These are phyloP conservation scores for Epinephelus cyanopodus DNA, from an alignment of 2,113 vertebrate genomes.

Conservation along the genomic window DNA sequence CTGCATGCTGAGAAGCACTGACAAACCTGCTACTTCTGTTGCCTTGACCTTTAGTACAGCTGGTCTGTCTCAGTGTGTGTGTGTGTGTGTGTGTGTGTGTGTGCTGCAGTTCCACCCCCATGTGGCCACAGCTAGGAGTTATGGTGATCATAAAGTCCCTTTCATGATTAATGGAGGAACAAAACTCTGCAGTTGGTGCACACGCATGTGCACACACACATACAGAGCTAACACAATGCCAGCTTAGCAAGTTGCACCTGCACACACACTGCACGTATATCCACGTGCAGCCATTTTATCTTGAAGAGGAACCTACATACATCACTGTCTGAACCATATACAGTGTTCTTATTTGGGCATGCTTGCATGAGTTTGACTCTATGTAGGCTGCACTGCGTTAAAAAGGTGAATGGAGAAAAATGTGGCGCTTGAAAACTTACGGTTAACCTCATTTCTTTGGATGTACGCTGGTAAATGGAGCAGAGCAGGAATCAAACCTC, in stretches of 20 bases:
- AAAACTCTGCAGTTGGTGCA: slow-evolving; percentile 50
- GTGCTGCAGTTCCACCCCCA: slow-evolving; percentile 55
- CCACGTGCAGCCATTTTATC: background rate
- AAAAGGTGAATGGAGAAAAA: background rate
- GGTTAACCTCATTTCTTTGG: background rate
- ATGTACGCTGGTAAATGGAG: background rate
- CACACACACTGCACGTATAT: background rate
- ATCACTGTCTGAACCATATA: background rate
- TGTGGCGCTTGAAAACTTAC: background rate
- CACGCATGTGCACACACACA: slow-evolving; percentile 16
- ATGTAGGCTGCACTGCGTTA: background rate
- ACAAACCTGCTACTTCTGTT: slow-evolving; percentile 39
- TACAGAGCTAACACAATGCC: background rate
- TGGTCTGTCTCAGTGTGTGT: slow-evolving; percentile 21
- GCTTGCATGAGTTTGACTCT: background rate
- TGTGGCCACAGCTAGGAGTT: slow-evolving; percentile 59
- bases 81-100: slow-evolving; percentile 9
- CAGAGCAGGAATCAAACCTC: background rate
- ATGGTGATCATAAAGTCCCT: slow-evolving; percentile 62
- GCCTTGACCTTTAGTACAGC: slow-evolving; percentile 61
- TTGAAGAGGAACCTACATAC: background rate
- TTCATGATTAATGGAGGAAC: slow-evolving; percentile 76
- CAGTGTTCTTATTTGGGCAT: background rate
- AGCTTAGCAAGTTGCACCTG: slow-evolving; percentile 28
- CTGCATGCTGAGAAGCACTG: slow-evolving; percentile 30